phyloP scores from a whole-genome alignment of 2,888 invertebrate genomes.

The Allophyes oxyacanthae region DNA sequence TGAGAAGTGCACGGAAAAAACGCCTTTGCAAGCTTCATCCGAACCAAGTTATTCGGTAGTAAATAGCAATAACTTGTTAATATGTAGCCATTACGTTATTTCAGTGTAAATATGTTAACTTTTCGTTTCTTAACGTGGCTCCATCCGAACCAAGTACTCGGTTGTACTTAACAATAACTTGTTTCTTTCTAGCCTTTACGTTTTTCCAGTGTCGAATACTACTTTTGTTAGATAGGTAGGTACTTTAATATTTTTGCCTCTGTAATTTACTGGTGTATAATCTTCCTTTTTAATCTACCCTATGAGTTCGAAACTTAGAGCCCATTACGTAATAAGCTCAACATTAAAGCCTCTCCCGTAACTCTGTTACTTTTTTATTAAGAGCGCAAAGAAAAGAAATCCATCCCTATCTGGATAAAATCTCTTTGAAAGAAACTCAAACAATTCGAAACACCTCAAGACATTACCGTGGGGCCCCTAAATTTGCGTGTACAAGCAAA shows the following conservation, averaged over 20 bases:
- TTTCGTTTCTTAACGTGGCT: no score
- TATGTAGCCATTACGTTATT: no score
- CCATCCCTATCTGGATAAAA: conserved; percentile 54
- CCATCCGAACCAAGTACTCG: no score
- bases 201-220: no score
- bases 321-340: conserved; percentile 44
- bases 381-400: conserved; percentile 53
- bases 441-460: conserved; percentile 70
- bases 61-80: no score
- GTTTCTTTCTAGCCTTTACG: no score
- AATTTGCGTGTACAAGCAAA: conserved; percentile 78
- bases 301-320: conserved; percentile 19
- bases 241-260: background rate
- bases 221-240: conserved; percentile 10
- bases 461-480: conserved; percentile 69
- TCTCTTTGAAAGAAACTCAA: conserved; percentile 64
- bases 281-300: conserved; percentile 30
- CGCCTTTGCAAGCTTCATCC: no score
- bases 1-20: no score
- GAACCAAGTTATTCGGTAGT: no score
- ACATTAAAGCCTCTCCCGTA: conserved; percentile 31
- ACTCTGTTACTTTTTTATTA: conserved; percentile 43
- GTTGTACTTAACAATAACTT: no score
- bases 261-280: conserved; percentile 7
- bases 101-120: no score